phyloP scores from a whole-genome alignment of 2,888 invertebrate species.

The Brachyptera putata region DNA sequence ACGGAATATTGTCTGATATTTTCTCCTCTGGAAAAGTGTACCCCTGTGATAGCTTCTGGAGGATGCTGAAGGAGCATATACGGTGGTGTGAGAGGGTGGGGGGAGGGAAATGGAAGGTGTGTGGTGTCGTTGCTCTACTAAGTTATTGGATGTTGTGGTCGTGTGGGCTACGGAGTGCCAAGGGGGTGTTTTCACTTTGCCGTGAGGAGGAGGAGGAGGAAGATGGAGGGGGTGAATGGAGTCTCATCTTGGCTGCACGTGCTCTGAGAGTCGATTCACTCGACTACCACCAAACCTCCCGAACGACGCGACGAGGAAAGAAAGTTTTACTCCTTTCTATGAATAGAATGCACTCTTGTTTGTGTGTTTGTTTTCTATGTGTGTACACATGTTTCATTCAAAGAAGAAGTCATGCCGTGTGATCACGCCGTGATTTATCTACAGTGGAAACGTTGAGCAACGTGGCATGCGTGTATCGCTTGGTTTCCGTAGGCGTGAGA shows the following conservation, averaged over 20 bases:
- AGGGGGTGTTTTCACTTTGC: neutral
- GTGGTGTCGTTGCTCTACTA: no score
- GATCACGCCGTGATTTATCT: neutral
- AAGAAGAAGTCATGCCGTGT: neutral
- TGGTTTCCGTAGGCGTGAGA: no score
- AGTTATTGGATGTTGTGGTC: no score
- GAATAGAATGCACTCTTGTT: neutral
- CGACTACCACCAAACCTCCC: neutral
- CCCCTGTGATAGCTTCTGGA: no score
- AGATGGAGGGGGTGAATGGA: neutral
- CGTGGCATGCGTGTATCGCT: no score
- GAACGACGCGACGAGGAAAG: neutral
- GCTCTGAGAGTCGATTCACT: neutral
- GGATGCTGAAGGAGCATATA: no score
- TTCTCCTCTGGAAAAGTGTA: no score
- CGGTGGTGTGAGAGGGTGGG: no score
- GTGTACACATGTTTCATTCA: neutral
- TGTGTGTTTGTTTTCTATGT: neutral
- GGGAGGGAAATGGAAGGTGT: no score
- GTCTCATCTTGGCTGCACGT: neutral
- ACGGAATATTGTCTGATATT: no score
- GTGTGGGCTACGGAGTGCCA: neutral
- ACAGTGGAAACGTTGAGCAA: no score
- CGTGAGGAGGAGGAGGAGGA: no score
- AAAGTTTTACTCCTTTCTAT: neutral